Evolutionary conservation across 2,888 invertebrate species (phyloP), one percentile per base, ranked within the genome.

Genomic region (Ptilodon capucinus): DNA sequence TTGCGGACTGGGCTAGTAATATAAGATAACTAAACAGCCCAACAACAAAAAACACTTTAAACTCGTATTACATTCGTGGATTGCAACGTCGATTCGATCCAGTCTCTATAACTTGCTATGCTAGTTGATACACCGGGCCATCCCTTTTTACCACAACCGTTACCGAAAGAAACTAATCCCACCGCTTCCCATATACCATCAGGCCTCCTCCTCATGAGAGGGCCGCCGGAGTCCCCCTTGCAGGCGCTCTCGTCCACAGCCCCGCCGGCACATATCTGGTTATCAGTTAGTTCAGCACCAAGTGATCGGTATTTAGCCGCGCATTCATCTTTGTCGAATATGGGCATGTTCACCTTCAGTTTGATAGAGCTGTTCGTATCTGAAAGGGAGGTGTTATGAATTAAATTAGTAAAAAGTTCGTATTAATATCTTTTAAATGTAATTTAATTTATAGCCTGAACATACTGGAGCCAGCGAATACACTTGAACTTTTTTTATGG

Each of bases 221-320:
- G 95, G 2, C 95, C 95, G 0, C 96, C 96, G 0, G 95, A 95
- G 64, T 96, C 96, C 0, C 96, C 96, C 13, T 79, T 91, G 66
- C 96, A 96, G 0, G 95, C 94, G 68, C 96, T 96, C 64, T 94
- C 92, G 3, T 92, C 92, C 46, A 85, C 91, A 30, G 91, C 89
- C 0, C 96, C 95, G 2, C 96, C 96, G 7, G 95, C 95, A 67
- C 95, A 96, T 0, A 95, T 68, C 66, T 95, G 94, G 14, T 86
- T 91, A 0, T 91, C 81, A 0, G 86, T 87, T 23, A 94, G 71
- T 1, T 74, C 70, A 0, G 93, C 91, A 0, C 88, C 89, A 4
- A 92, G 77, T 0, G 74, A 63, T 9, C 76, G 74, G 63, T 94
- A 93, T 40, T 93, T 91, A 30, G 74, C 71, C 0, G 75, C 68